phyloP scores from a whole-genome alignment of 1,140 invertebrate species.

The Acyrthosiphon pisum region DNA sequence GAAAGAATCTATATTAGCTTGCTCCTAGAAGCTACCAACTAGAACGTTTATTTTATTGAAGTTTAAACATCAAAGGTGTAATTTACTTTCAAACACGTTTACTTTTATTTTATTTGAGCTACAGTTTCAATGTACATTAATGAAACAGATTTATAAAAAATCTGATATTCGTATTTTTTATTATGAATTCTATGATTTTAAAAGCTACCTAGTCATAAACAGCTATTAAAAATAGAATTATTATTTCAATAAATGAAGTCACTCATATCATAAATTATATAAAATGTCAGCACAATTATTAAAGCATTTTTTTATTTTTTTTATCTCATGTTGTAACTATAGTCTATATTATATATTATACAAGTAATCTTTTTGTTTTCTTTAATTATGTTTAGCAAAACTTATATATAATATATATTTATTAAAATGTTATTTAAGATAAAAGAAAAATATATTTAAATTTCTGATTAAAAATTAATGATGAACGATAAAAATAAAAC shows the following conservation, averaged over 20 bases:
- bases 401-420: not conserved
- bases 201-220: not conserved
- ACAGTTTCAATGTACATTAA: not conserved
- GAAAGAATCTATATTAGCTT: not conserved
- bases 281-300: not conserved
- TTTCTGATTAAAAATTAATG: not conserved
- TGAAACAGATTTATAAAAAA: not conserved
- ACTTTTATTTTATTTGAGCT: not conserved
- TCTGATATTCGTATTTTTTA: not conserved
- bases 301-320: not conserved
- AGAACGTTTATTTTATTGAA: not conserved
- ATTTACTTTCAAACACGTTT: not conserved
- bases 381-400: not conserved
- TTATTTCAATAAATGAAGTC: not conserved
- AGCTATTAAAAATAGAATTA: not conserved
- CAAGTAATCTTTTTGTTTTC: not conserved
- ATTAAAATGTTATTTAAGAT: not conserved
- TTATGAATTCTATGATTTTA: not conserved
- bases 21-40: too few relatives aligned
- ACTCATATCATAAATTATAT: not conserved
- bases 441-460: not conserved
- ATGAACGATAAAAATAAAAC: not conserved
- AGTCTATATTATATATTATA: not conserved
- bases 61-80: not conserved
- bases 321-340: not conserved